Conservation (phyloP, 2,888 invertebrate genomes). For the Tridacna crocea region DNA sequence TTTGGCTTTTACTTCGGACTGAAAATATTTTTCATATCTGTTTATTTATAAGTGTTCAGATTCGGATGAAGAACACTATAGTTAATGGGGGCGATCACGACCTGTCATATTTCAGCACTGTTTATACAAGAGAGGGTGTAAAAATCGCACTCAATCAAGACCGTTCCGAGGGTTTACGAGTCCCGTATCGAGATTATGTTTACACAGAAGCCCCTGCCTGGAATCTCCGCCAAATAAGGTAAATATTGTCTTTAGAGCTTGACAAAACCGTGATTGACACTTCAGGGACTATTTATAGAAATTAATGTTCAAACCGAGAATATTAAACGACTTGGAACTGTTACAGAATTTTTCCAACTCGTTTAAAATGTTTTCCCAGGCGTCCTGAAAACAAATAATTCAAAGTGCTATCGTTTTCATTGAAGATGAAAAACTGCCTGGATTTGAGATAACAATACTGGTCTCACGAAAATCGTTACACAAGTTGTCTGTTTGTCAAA, state of each 20-base stretch:
- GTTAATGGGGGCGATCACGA: constrained; percentile 6
- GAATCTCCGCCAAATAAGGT: constrained; percentile 18
- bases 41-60: background rate
- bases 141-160: constrained; percentile 15
- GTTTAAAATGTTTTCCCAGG: constrained; percentile 39
- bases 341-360: constrained; percentile 30
- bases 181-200: constrained; percentile 27
- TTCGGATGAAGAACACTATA: background rate
- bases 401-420: constrained; percentile 21
- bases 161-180: constrained; percentile 16
- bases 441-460: background rate
- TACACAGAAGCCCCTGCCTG: constrained; percentile 23
- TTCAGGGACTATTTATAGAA: constrained; percentile 40
- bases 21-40: no score
- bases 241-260: constrained; percentile 27
- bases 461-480: no score
- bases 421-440: constrained; percentile 11
- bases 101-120: constrained; percentile 21
- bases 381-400: constrained; percentile 34
- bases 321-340: constrained; percentile 43
- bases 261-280: constrained; percentile 39
- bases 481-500: no score
- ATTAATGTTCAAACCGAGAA: constrained; percentile 35
- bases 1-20: no score
- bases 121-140: constrained; percentile 19